These are phyloP conservation scores for Hippocampus mohnikei DNA, from an alignment of 2,113 vertebrate species.

Conservation along the genomic window DNA sequence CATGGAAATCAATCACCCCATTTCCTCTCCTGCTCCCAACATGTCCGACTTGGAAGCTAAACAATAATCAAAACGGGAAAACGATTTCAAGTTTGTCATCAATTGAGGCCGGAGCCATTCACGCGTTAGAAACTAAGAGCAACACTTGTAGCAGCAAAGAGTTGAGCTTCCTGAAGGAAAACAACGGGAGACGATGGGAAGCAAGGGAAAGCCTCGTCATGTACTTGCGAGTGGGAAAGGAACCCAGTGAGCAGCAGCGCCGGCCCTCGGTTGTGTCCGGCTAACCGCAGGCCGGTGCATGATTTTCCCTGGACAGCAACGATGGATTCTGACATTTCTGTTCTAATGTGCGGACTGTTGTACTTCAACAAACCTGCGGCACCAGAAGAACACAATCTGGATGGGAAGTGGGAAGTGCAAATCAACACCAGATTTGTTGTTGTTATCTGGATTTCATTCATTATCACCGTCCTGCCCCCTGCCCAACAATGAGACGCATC, in stretches of 20 bases:
- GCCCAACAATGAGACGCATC: neutral
- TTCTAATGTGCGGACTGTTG: slow-evolving; percentile 14
- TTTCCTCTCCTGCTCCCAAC: slow-evolving; percentile 19
- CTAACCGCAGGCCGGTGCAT: neutral
- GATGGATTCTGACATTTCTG: slow-evolving; percentile 38
- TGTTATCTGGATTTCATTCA: slow-evolving; percentile 20
- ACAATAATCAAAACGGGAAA: neutral
- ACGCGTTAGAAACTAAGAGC: slow-evolving; percentile 56
- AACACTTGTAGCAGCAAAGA: slow-evolving; percentile 67
- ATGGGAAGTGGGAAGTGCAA: slow-evolving; percentile 55
- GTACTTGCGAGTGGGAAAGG: slow-evolving; percentile 32
- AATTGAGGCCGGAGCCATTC: slow-evolving; percentile 41
- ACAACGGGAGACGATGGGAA: slow-evolving; percentile 34
- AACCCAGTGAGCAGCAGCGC: neutral
- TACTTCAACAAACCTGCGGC: slow-evolving; percentile 35
- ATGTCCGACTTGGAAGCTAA: slow-evolving; percentile 29
- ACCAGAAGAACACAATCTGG: slow-evolving; percentile 27
- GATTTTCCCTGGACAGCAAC: slow-evolving; percentile 19
- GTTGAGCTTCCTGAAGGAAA: slow-evolving; percentile 46
- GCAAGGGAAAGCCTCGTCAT: slow-evolving; percentile 30
- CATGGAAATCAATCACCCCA: too few species aligned
- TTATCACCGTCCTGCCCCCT: neutral
- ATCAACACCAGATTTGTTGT: slow-evolving; percentile 28
- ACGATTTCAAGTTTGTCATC: slow-evolving; percentile 49
- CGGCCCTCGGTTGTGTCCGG: slow-evolving; percentile 2